Evolutionary conservation across 1,140 invertebrate genomes (phyloP).

Genomic region (Bacillus rossius): DNA sequence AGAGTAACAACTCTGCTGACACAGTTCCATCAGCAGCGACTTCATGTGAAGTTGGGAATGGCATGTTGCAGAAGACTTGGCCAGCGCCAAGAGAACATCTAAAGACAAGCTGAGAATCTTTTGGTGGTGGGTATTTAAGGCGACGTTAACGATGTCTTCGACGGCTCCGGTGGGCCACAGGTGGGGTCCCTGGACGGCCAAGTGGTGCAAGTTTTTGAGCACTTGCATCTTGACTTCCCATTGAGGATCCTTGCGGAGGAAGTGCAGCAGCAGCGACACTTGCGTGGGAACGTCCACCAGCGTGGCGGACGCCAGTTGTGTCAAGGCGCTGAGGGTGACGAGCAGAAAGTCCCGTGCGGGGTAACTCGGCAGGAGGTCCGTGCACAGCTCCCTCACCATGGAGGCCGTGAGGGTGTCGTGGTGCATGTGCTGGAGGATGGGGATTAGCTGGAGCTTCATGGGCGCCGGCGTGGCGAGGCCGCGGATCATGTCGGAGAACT

Average conservation of each 20-base stretch:
- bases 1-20: slow-evolving; percentile 52
- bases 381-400: slow-evolving; percentile 71
- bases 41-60: slow-evolving; percentile 45
- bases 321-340: slow-evolving; percentile 81
- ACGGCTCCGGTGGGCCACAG: slow-evolving; percentile 72
- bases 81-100: slow-evolving; percentile 48
- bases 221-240: slow-evolving; percentile 67
- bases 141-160: slow-evolving; percentile 51
- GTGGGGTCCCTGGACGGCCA: slow-evolving; percentile 73
- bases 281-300: slow-evolving; percentile 87
- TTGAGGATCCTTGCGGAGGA: slow-evolving; percentile 57
- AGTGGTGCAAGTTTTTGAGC: slow-evolving; percentile 63
- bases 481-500: slow-evolving; percentile 93
- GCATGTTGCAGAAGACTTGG: slow-evolving; percentile 49
- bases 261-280: slow-evolving; percentile 53
- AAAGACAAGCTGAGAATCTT: slow-evolving; percentile 37
- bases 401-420: slow-evolving; percentile 80
- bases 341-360: slow-evolving; percentile 84
- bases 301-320: slow-evolving; percentile 81
- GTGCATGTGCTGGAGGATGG: slow-evolving; percentile 91
- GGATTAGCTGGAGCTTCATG: slow-evolving; percentile 85
- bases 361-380: slow-evolving; percentile 77
- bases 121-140: slow-evolving; percentile 40
- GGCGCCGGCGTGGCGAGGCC: slow-evolving; percentile 86
- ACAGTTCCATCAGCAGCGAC: slow-evolving; percentile 48